These are phyloP conservation scores for Perca flavescens DNA, from an alignment of 2,113 vertebrate genomes.

Conservation along the genomic window DNA sequence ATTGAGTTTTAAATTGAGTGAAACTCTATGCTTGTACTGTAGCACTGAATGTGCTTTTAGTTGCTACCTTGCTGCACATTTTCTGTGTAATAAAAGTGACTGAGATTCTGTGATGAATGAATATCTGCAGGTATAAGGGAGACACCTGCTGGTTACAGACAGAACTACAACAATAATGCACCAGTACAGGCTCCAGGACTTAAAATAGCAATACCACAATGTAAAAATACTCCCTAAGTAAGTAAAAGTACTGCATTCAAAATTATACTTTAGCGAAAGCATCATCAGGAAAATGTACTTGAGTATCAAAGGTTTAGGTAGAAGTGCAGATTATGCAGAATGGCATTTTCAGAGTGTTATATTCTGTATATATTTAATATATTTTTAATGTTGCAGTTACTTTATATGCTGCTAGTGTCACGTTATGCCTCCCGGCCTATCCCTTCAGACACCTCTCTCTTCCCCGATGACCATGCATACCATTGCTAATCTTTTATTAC, in stretches of 20 bases:
- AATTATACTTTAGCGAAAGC: background rate
- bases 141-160: slow-evolving; percentile 46
- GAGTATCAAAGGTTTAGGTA: background rate
- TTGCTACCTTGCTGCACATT: background rate
- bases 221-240: background rate
- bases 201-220: background rate
- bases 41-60: background rate
- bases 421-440: too few relatives aligned
- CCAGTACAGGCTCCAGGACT: background rate
- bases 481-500: too few relatives aligned
- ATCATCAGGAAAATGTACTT: too few relatives aligned
- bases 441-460: too few relatives aligned
- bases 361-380: background rate
- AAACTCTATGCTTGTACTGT: background rate
- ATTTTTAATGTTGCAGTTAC: too few relatives aligned
- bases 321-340: background rate
- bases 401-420: background rate
- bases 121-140: slow-evolving; percentile 11
- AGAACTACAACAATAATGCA: slow-evolving; percentile 47
- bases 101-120: background rate
- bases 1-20: background rate
- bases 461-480: too few relatives aligned
- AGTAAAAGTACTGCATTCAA: background rate
- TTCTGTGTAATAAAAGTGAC: background rate
- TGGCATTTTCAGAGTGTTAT: background rate